These are phyloP conservation scores for Lithobates sylvaticus DNA, from an alignment of 2,797 vertebrate genomes.

Conservation along the genomic window DNA sequence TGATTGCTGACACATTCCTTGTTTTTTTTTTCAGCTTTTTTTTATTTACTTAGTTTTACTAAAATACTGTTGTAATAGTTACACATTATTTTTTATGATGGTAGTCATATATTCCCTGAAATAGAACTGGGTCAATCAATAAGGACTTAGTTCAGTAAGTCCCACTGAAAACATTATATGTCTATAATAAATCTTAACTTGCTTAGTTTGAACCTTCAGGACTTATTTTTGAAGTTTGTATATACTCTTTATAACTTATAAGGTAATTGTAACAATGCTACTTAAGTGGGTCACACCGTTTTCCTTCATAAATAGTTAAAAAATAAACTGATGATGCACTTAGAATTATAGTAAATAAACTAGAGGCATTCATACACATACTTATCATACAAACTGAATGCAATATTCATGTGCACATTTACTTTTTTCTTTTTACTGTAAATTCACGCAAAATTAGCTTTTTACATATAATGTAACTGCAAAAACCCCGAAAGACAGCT, in stretches of 20 bases:
- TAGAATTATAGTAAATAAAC: not conserved
- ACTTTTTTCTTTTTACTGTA: not conserved
- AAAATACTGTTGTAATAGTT: not conserved
- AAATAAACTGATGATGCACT: not conserved
- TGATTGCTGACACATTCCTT: not conserved
- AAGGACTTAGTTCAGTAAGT: constrained; percentile 35
- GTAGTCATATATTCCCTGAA: constrained; percentile 3
- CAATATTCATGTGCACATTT: not conserved
- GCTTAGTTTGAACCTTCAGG: not conserved
- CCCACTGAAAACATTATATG: constrained; percentile 21
- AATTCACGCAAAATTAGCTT: too few relatives aligned
- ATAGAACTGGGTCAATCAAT: constrained; percentile 45
- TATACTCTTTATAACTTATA: not conserved
- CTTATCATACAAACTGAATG: not conserved
- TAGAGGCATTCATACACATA: not conserved
- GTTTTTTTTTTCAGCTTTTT: not conserved
- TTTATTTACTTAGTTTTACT: not conserved
- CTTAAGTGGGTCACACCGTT: not conserved
- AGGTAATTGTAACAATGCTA: not conserved
- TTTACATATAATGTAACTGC: too few relatives aligned
- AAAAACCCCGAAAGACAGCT: too few relatives aligned
- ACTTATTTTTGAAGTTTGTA: not conserved
- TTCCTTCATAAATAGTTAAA: too few relatives aligned
- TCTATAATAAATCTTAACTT: constrained; percentile 29
- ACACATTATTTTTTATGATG: constrained; percentile 5